Evolutionary conservation across 2,113 vertebrate species (phyloP).

Genomic region (Grammomys surdaster): DNA sequence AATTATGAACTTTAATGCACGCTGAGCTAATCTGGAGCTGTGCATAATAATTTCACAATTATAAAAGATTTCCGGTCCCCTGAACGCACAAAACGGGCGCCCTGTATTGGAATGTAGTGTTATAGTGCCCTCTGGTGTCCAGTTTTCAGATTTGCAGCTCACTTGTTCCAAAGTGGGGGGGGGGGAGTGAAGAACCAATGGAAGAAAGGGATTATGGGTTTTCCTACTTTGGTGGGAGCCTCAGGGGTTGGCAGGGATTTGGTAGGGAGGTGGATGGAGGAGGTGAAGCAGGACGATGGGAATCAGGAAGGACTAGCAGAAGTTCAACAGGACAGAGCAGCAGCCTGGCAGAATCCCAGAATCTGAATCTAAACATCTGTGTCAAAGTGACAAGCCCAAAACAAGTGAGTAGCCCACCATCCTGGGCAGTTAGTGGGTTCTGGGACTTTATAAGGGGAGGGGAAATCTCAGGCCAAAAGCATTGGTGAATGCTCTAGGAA

Average conservation of each 20-base stretch:
- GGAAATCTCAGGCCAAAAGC: neutral
- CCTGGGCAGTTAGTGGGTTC: neutral
- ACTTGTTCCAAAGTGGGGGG: neutral
- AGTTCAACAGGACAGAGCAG: neutral
- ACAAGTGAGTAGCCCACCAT: no score
- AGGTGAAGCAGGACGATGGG: fast-evolving
- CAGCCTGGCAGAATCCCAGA: neutral
- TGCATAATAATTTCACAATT: neutral
- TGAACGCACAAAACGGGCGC: neutral
- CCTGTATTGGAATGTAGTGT: conserved; percentile 2
- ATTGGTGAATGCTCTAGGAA: neutral
- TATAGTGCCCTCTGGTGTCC: conserved; percentile 77
- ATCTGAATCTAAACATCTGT: neutral
- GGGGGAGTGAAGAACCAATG: neutral
- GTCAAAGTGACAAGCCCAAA: neutral
- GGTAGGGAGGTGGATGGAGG: neutral
- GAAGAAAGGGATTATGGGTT: neutral
- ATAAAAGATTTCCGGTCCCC: neutral
- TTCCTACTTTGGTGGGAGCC: neutral
- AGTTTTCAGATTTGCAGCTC: neutral
- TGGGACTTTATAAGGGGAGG: neutral
- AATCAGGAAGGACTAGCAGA: neutral
- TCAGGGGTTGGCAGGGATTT: no score
- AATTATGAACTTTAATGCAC: conserved; percentile 47
- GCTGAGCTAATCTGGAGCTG: neutral